Conservation (phyloP, 1,140 invertebrate species). For the Lepidurus couesii region DNA sequence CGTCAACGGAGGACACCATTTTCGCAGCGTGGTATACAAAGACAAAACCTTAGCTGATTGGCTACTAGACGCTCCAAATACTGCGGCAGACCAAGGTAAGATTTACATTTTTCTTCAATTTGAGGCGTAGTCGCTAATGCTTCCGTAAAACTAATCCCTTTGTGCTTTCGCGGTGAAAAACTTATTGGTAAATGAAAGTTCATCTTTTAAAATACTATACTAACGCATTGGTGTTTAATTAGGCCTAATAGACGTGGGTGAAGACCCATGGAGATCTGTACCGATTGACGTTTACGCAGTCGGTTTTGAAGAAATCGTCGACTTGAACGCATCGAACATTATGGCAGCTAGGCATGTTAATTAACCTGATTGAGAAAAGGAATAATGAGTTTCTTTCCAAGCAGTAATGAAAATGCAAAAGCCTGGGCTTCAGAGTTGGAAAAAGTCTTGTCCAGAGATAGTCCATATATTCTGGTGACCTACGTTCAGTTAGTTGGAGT, state of each 20-base stretch:
- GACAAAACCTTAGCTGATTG: conserved; percentile 89
- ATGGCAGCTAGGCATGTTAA: conserved; percentile 71
- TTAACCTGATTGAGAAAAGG: neutral
- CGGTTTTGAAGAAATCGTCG: conserved; percentile 99
- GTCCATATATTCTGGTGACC: conserved; percentile 84
- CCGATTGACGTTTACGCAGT: conserved; percentile 88
- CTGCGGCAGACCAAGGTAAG: conserved; percentile 35
- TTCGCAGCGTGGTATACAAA: conserved; percentile 92
- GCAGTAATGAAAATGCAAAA: conserved; percentile 87
- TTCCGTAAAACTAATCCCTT: no score
- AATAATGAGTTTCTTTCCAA: neutral
- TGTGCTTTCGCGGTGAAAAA: no score
- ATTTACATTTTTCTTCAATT: neutral
- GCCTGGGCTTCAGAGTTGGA: conserved; percentile 92
- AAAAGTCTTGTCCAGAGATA: conserved; percentile 81
- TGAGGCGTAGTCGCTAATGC: no score
- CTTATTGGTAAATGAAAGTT: no score
- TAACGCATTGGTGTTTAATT: conserved; percentile 25
- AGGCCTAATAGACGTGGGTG: conserved; percentile 40
- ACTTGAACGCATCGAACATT: conserved; percentile 97
- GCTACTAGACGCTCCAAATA: conserved; percentile 69
- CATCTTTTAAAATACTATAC: neutral
- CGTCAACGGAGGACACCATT: conserved; percentile 98
- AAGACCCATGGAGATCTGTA: conserved; percentile 40
- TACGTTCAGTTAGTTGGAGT: conserved; percentile 97